Evolutionary conservation across 2,113 vertebrate genomes (phyloP).

Genomic region (Peromyscus maniculatus): DNA sequence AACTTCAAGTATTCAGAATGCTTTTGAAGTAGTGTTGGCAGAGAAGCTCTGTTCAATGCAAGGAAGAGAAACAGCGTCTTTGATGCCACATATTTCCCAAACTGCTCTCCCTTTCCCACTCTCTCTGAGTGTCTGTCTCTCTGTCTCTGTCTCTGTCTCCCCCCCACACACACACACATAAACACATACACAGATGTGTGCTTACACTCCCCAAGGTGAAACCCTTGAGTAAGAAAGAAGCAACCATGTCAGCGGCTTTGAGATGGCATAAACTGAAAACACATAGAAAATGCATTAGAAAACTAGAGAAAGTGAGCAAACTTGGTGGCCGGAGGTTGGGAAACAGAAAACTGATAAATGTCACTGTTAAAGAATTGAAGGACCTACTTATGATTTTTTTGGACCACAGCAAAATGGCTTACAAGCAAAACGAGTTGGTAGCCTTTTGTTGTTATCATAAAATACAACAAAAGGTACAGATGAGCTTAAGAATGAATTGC

Average conservation of each 20-base stretch:
- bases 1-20: background rate
- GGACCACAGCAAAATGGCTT: background rate
- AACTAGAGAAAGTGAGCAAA: background rate
- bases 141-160: background rate
- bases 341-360: background rate
- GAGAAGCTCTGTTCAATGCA: background rate
- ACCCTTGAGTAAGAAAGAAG: background rate
- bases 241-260: background rate
- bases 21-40: background rate
- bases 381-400: background rate
- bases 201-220: background rate
- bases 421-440: background rate
- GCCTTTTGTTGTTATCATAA: background rate
- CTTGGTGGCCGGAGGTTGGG: background rate
- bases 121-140: background rate
- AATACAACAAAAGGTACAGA: background rate
- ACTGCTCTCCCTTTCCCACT: background rate
- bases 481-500: background rate
- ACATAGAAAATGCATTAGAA: background rate
- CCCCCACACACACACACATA: background rate
- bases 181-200: background rate
- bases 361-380: background rate
- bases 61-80: background rate
- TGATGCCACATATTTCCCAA: background rate
- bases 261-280: background rate